Percentiles rank a stretch among this genome's conserved stretches.
These are phyloP conservation scores for Orussus abietinus DNA, from an alignment of 1,140 invertebrate species.

Conservation along the genomic window DNA sequence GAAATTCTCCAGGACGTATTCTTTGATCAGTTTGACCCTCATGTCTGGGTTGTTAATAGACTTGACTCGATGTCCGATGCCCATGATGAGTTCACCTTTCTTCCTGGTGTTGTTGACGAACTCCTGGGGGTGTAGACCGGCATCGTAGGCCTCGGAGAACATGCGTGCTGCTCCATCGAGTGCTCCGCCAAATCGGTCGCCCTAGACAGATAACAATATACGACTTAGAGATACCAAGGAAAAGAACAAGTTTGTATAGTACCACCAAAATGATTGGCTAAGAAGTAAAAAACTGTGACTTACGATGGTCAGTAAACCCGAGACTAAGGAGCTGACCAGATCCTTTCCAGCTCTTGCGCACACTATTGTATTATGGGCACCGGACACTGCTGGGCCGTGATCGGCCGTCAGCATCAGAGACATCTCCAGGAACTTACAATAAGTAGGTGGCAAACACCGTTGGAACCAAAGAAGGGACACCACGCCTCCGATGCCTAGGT, in stretches of 20 bases:
- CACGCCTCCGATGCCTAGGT: conserved; percentile 95
- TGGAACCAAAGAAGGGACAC: conserved; percentile 98
- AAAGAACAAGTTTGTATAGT: too few relatives aligned
- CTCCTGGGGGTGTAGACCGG: conserved; percentile 92
- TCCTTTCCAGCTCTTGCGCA: conserved; percentile 98
- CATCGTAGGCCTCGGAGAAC: conserved; percentile 94
- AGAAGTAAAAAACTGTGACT: conserved; percentile 47
- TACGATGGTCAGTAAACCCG: conserved; percentile 96
- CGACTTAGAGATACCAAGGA: too few relatives aligned
- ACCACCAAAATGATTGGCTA: too few relatives aligned
- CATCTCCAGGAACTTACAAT: conserved; percentile 98
- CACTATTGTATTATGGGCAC: conserved; percentile 99
- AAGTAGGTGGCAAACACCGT: conserved; percentile 87
- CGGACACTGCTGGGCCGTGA: conserved; percentile 98
- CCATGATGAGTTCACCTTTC: conserved; percentile 97
- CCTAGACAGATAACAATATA: too few relatives aligned
- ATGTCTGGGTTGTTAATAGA: conserved; percentile 99
- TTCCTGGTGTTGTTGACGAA: conserved; percentile 98
- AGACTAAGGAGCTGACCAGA: conserved; percentile 93
- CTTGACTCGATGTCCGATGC: conserved; percentile 97
- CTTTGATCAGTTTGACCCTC: conserved; percentile 93
- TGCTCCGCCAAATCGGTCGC: conserved; percentile 97
- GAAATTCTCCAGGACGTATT: conserved; percentile 92
- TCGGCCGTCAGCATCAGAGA: conserved; percentile 99
- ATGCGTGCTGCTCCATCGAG: conserved; percentile 93